A percentile compares a stretch with the other conserved stretches of the same genome.
phyloP scores from a whole-genome alignment of 2,113 vertebrate species.

The Astur gentilis region DNA sequence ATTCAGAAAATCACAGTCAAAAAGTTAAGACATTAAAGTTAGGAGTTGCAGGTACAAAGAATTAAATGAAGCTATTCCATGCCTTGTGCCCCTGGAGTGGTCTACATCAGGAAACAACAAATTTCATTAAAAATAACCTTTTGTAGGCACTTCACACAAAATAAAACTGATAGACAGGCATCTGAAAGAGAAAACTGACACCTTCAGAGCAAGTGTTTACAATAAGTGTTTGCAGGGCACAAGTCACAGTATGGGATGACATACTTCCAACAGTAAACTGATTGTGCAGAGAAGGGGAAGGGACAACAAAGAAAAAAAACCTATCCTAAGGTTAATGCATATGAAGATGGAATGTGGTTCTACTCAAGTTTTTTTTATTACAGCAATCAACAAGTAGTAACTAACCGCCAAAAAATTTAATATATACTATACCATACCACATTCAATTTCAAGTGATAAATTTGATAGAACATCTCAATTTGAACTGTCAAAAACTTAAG shows the following conservation, averaged over 20 bases:
- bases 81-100: neutral
- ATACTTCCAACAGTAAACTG: neutral
- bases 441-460: neutral
- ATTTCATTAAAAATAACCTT: neutral
- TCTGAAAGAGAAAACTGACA: neutral
- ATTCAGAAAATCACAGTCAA: neutral
- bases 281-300: neutral
- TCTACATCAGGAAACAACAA: neutral
- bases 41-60: neutral
- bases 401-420: neutral
- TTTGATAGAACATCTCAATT: neutral
- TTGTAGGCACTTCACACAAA: neutral
- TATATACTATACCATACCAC: neutral
- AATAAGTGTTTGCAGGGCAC: neutral
- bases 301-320: neutral
- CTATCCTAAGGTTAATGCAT: neutral
- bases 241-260: neutral
- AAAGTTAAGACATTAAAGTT: neutral
- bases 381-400: neutral
- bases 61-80: neutral
- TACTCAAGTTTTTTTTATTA: neutral
- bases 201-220: neutral
- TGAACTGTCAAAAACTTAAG: neutral
- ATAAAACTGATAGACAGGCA: neutral
- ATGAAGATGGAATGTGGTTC: neutral